Evolutionary conservation across 2,797 vertebrate genomes (phyloP).

Genomic region (Sarcoramphus papa): DNA sequence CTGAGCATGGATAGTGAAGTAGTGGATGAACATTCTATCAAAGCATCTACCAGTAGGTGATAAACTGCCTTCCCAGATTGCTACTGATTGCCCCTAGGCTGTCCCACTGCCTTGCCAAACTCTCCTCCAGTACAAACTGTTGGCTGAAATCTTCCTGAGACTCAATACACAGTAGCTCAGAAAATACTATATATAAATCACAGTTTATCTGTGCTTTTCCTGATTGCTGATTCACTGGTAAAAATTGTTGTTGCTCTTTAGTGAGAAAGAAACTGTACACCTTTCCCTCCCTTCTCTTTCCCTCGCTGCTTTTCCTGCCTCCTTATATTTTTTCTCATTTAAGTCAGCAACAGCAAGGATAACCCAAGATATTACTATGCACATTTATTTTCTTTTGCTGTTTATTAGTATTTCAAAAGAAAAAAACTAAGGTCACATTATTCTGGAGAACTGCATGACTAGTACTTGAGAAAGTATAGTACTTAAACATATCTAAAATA

Average conservation of each 20-base stretch:
- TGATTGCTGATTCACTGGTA: not conserved
- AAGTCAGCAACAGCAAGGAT: not conserved
- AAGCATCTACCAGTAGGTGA: not conserved
- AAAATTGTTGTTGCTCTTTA: not conserved
- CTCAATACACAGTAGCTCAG: not conserved
- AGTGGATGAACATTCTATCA: not conserved
- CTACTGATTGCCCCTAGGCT: not conserved
- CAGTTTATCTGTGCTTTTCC: not conserved
- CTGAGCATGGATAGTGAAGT: not conserved
- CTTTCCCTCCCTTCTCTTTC: not conserved
- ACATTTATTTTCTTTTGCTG: not conserved
- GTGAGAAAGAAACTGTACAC: not conserved
- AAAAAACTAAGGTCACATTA: not conserved
- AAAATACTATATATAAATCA: not conserved
- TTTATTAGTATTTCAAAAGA: not conserved
- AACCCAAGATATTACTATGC: not conserved
- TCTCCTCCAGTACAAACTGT: not conserved
- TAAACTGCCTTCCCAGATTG: not conserved
- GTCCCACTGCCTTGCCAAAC: not conserved
- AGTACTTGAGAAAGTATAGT: not conserved
- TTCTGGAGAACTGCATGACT: not conserved
- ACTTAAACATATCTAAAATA: not conserved
- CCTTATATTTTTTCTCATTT: not conserved
- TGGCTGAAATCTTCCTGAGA: not conserved
- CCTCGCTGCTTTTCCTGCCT: not conserved